phyloP scores from a whole-genome alignment of 2,113 vertebrate species.

The Ranitomeya variabilis region DNA sequence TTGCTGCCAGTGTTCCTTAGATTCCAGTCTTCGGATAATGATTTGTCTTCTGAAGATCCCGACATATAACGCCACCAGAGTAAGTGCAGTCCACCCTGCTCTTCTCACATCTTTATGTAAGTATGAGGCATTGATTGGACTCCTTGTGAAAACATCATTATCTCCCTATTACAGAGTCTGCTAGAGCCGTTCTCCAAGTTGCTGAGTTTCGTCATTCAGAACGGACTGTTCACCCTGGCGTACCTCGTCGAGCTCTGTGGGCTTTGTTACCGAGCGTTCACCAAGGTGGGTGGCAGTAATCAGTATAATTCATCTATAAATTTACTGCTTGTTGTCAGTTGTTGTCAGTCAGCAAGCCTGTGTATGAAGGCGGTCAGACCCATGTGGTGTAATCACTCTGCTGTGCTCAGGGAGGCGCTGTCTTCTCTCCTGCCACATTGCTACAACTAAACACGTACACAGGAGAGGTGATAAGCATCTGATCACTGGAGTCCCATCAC shows the following conservation, averaged over 20 bases:
- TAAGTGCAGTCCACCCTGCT: constrained; percentile 68
- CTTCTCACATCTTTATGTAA: not conserved
- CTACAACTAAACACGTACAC: no score
- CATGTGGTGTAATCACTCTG: no score
- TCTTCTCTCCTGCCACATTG: no score
- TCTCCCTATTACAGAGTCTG: constrained; percentile 81
- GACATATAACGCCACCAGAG: constrained; percentile 89
- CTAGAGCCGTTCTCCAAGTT: constrained; percentile 97
- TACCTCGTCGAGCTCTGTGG: constrained; percentile 97
- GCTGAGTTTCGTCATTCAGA: constrained; percentile 96
- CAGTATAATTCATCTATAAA: no score
- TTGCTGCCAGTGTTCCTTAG: constrained; percentile 85
- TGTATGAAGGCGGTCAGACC: no score
- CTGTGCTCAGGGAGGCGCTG: no score
- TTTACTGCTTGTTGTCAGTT: no score
- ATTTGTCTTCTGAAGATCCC: constrained; percentile 98
- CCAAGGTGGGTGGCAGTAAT: constrained; percentile 80
- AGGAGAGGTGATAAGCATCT: no score
- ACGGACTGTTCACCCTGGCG: constrained; percentile 90
- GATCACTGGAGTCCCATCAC: no score
- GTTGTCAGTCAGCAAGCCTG: no score
- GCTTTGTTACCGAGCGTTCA: constrained; percentile 94
- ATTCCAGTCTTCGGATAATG: constrained; percentile 96
- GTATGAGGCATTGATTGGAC: no score
- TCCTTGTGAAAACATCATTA: not conserved